A percentile compares a stretch with the other conserved stretches of the same genome.
Evolutionary conservation across 1,140 invertebrate species (phyloP).

Genomic region (Littorina saxatilis): DNA sequence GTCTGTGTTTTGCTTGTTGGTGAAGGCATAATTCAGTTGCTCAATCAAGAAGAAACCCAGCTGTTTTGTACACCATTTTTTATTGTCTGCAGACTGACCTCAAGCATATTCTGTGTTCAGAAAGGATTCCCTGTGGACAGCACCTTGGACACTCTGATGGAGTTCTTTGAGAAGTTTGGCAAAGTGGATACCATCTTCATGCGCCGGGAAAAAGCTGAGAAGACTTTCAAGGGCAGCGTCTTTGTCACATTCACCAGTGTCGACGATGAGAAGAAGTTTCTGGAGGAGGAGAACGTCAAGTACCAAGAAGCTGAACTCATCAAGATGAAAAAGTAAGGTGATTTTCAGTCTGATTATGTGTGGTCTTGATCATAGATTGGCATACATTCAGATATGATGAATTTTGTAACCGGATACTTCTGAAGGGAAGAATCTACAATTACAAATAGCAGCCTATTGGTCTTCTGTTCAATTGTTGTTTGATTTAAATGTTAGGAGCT

Average conservation of each 20-base stretch:
- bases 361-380: too few species aligned
- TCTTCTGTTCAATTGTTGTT: not conserved
- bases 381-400: too few species aligned
- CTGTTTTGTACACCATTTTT: slow-evolving; percentile 12
- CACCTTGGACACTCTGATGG: slow-evolving; percentile 84
- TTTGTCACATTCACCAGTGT: slow-evolving; percentile 89
- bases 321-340: slow-evolving; percentile 86
- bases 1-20: too few species aligned
- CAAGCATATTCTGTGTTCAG: slow-evolving; percentile 66
- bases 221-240: slow-evolving; percentile 86
- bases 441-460: too few species aligned
- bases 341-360: not conserved
- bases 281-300: slow-evolving; percentile 82
- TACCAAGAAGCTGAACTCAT: slow-evolving; percentile 81
- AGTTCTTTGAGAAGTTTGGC: slow-evolving; percentile 85
- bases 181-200: slow-evolving; percentile 86
- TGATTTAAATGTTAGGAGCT: too few species aligned
- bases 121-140: slow-evolving; percentile 90
- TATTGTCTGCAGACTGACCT: too few species aligned
- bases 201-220: slow-evolving; percentile 66
- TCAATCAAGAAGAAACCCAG: not conserved
- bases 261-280: slow-evolving; percentile 83
- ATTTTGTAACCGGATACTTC: too few species aligned
- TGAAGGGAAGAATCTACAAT: too few species aligned
- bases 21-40: too few species aligned